Base-by-base conservation (phyloP, 2,888 invertebrate genomes). In the Bursaphelenchus okinawaensis region DNA sequence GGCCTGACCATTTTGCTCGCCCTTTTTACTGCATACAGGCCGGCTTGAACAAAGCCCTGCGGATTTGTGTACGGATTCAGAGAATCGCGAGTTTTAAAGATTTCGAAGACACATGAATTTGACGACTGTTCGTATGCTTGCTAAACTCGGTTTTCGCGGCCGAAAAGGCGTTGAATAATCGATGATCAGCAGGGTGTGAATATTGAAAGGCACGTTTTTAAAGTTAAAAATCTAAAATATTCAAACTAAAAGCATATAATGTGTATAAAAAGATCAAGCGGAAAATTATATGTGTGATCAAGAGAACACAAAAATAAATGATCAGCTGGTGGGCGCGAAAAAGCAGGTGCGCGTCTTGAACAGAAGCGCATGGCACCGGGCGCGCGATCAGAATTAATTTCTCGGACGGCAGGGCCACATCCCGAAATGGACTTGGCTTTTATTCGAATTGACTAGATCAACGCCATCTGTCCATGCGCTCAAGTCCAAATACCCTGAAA, bases 141-240 rank as follows among this genome's bases (percentile, higher is more conserved):
- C 40, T n/a, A 12, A 40, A n/a, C 40, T 40, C 40, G 16, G 16
- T n/a, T n/a, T 40, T 40, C 40, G 12, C 40, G 40, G 40, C n/a
- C 40, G 16, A 40, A 40, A 40, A 40, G 40, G n/a, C 40, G 40
- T 59, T 59, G 60, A 59, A 59, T 59, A 59, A 59, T 59, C 60
- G 60, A 59, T 59, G 60, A 59, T 59, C 60, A 40, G 40, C 40
- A 40, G 40, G 40, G 40, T 40, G 40, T 40, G 40, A 40, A 40
- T 40, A 16, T 12, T 16, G 40, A 40, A n/a, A n/a, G 40, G 40
- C 16, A 12, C 2, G 40, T 12, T 4, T n/a, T 1, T n/a, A 4
- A 40, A 40, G n/a, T 3, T n/a, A 40, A 40, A n/a, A 40, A n/a
- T n/a, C 40, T 16, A 6, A 40, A 40, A 7, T 29, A 12, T 29